Conservation (phyloP, 2,888 invertebrate genomes). For the Lymantria monacha region DNA sequence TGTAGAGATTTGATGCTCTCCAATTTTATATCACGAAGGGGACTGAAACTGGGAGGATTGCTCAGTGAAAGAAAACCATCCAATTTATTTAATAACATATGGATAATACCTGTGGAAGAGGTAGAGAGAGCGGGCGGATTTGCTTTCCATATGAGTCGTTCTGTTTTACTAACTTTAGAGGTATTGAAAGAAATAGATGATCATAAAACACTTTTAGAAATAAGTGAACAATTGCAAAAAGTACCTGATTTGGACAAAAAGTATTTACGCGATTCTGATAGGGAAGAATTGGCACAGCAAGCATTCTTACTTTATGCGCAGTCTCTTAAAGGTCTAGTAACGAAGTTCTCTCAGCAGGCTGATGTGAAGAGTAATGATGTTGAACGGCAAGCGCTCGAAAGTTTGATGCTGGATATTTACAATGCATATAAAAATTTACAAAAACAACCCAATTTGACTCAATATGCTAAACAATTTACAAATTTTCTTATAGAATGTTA, state of each 20-base stretch:
- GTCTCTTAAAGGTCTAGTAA: constrained; percentile 85
- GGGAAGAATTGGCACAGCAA: constrained; percentile 90
- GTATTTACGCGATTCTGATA: constrained; percentile 92
- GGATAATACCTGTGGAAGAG: constrained; percentile 95
- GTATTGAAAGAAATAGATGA: constrained; percentile 91
- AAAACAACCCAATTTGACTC: constrained; percentile 83
- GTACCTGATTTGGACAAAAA: constrained; percentile 94
- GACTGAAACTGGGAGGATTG: constrained; percentile 88
- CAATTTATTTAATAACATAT: constrained; percentile 96
- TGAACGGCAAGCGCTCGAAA: constrained; percentile 74
- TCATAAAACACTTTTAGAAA: constrained; percentile 88
- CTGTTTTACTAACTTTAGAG: constrained; percentile 90
- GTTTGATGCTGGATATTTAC: constrained; percentile 82
- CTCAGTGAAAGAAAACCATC: constrained; percentile 92
- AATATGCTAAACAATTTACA: constrained; percentile 83
- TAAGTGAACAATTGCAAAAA: constrained; percentile 89
- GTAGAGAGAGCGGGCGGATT: constrained; percentile 96
- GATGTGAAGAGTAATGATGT: constrained; percentile 70
- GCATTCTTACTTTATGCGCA: constrained; percentile 89
- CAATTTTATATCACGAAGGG: constrained; percentile 85
- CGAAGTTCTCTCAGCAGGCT: constrained; percentile 74
- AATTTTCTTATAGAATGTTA: constrained; percentile 87
- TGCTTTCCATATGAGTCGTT: constrained; percentile 94
- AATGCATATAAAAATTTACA: constrained; percentile 86
- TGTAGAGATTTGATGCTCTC: constrained; percentile 88